phyloP scores from a whole-genome alignment of 2,113 vertebrate species.

The Abramis brama region DNA sequence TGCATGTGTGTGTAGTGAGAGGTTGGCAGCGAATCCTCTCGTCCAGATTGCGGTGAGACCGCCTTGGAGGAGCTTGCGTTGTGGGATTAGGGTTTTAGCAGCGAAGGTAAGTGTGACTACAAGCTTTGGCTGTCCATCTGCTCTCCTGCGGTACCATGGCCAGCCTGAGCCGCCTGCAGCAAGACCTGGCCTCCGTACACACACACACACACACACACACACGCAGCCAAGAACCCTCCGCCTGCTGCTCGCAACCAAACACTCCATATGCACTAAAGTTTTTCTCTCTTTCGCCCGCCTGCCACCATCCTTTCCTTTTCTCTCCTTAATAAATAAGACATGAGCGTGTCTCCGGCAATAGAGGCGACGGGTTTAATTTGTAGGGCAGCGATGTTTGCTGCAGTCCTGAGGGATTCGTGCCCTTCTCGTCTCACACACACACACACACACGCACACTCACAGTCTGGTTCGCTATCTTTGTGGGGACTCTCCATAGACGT shows the following conservation, averaged over 20 bases:
- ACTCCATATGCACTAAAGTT: constrained; percentile 99
- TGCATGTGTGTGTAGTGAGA: constrained; percentile 99
- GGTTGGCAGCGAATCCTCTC: constrained; percentile 92
- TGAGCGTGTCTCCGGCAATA: constrained; percentile 24
- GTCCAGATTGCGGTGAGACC: constrained; percentile 99
- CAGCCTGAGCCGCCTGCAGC: constrained; percentile 99
- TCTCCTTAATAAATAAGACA: constrained; percentile 46
- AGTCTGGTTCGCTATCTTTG: too few relatives aligned
- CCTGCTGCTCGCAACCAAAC: constrained; percentile 99
- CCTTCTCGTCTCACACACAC: not conserved
- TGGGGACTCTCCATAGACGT: too few relatives aligned
- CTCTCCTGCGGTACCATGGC: constrained; percentile 98
- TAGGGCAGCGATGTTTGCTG: constrained; percentile 49
- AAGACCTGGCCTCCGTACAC: constrained; percentile 96
- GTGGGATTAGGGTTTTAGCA: constrained; percentile 99
- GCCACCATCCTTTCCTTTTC: constrained; percentile 35
- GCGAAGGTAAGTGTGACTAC: constrained; percentile 99
- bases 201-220: constrained; percentile 69
- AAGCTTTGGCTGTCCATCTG: constrained; percentile 99
- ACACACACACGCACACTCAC: constrained; percentile 15
- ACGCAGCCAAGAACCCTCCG: constrained; percentile 92
- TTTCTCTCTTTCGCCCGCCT: constrained; percentile 73
- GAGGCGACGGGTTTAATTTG: constrained; percentile 44
- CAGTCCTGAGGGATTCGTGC: not conserved
- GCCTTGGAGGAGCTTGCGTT: constrained; percentile 99